Evolutionary conservation across 2,797 vertebrate genomes (phyloP), one percentile per base, ranked within the genome.

Genomic region (Cheirogaleus major): DNA sequence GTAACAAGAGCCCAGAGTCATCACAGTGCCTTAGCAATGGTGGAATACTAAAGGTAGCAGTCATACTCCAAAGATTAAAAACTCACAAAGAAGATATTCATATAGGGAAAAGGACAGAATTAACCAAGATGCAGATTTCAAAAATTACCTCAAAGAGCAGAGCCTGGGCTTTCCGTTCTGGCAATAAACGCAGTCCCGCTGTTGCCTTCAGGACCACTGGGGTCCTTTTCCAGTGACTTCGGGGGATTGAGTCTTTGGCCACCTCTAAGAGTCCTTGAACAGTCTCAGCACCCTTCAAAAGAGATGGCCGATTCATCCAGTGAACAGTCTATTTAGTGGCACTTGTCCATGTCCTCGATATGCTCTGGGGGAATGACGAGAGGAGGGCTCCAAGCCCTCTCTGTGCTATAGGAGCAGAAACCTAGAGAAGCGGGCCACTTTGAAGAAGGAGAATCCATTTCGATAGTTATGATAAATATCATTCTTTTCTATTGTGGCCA

Each of bases 121-220:
- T 52, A 80, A 8, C n/a, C 35, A 88, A 87, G 63, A 89, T 25
- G 15, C 35, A 89, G 89, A 75, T 70, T 92, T 86, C 65, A 70
- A 91, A 84, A 65, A 3, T 95, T 95, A 99, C 99, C 99, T 99
- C 99, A 52, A 98, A 98, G 93, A 99, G 99, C 97, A 99, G 98
- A 98, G 98, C 98, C 14, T 98, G 98, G 93, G 99, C 99, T 98
- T 99, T 99, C 86, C 99, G 99, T 78, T 99, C 99, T 0, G 99
- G 99, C 88, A 99, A 98, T 95, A 99, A 98, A 43, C 99, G 99
- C 75, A 99, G 99, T 87, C 99, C 99, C 5, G 99, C 99, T 0
- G 99, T 99, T 95, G 99, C 99, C 99, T 99, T 99, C 97, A 99
- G 98, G 94, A 99, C 99, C 96, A 99, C 99, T 0, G 99, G 99